phyloP scores from a whole-genome alignment of 2,888 invertebrate genomes.

The Baccha elongata region DNA sequence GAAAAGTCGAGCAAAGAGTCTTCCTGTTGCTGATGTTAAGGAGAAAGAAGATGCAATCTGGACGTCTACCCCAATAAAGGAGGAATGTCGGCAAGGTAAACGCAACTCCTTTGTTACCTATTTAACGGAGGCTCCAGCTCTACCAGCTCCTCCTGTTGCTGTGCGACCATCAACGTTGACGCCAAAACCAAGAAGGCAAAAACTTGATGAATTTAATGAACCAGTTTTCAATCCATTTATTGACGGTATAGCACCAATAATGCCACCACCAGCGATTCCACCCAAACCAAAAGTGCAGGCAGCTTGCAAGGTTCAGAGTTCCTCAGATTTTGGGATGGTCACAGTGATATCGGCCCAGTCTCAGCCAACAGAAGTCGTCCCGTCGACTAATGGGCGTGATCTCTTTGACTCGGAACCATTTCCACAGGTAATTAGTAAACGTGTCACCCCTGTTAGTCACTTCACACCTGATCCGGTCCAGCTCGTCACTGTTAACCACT shows the following conservation, averaged over 20 bases:
- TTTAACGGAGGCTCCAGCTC: constrained; percentile 74
- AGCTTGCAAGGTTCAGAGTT: constrained; percentile 75
- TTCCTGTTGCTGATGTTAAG: constrained; percentile 56
- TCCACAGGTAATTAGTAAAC: constrained; percentile 81
- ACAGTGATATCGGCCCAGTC: constrained; percentile 75
- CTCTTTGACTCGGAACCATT: constrained; percentile 82
- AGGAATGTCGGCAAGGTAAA: constrained; percentile 42
- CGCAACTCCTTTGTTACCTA: constrained; percentile 73
- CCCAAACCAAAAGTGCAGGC: constrained; percentile 57
- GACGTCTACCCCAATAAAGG: constrained; percentile 81
- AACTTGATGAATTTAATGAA: constrained; percentile 81
- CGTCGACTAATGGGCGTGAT: constrained; percentile 76
- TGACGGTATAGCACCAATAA: constrained; percentile 58
- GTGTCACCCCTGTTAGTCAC: constrained; percentile 75
- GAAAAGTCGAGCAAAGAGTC: constrained; percentile 63
- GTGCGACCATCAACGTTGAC: constrained; percentile 54
- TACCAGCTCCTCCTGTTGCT: constrained; percentile 50
- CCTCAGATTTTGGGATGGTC: constrained; percentile 77
- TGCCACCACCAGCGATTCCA: constrained; percentile 55
- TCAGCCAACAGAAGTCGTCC: constrained; percentile 18
- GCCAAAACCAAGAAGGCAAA: constrained; percentile 61
- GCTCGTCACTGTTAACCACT: constrained; percentile 81
- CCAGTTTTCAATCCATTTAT: constrained; percentile 81
- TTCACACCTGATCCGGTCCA: constrained; percentile 75
- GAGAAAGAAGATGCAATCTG: constrained; percentile 77